These are phyloP conservation scores for Bryconaethiops microstoma DNA, from an alignment of 2,797 vertebrate genomes.

Conservation along the genomic window DNA sequence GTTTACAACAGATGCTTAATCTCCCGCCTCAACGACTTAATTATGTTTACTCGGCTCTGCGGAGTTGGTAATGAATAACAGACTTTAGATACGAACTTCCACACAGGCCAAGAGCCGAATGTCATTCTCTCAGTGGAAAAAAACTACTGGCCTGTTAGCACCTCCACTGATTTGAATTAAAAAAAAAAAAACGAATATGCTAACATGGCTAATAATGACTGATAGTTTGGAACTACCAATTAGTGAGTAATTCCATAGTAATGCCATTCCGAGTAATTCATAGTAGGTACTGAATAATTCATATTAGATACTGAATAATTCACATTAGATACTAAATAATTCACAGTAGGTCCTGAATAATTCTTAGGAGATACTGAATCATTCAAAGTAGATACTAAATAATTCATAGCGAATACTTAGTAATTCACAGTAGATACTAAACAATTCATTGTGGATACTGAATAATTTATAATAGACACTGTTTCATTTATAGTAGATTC, in stretches of 20 bases:
- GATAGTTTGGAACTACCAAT: background rate
- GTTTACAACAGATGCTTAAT: constrained; percentile 41
- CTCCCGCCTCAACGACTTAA: constrained; percentile 38
- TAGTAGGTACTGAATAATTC: too few species aligned
- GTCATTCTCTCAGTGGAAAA: background rate
- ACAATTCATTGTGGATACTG: background rate
- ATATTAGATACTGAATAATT: background rate
- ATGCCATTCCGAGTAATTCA: too few species aligned
- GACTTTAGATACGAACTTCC: background rate
- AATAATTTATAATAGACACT: too few species aligned
- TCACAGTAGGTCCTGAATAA: too few species aligned
- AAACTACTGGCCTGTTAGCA: too few species aligned
- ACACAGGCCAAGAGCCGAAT: background rate
- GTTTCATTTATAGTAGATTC: background rate
- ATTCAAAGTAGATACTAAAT: too few species aligned
- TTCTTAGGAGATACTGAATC: too few species aligned
- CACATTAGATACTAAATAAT: background rate
- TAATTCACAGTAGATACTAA: background rate
- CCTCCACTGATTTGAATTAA: background rate
- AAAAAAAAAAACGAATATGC: background rate
- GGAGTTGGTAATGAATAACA: constrained; percentile 10
- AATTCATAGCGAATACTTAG: background rate
- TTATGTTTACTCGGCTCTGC: constrained; percentile 22
- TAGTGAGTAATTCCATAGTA: too few species aligned
- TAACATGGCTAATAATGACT: background rate